phyloP scores from a whole-genome alignment of 1,140 invertebrate genomes.

The Ericerus pela region DNA sequence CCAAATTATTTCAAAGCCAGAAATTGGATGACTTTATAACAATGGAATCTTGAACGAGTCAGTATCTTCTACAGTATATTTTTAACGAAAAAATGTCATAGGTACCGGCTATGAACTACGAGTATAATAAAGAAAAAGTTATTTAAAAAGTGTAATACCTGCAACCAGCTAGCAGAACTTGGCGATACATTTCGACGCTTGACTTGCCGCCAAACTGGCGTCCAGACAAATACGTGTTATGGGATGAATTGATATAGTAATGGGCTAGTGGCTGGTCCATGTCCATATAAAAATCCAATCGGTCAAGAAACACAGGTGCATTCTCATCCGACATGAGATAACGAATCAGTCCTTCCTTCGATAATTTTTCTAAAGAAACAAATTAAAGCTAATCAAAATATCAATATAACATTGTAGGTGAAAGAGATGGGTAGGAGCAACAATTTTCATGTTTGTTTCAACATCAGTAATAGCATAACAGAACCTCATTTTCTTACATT shows the following conservation, averaged over 20 bases:
- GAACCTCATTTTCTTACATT: no score
- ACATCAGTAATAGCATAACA: no score
- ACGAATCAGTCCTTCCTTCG: conserved; percentile 86
- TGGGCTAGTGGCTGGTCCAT: conserved; percentile 97
- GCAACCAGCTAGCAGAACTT: conserved; percentile 88
- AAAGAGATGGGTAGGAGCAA: no score
- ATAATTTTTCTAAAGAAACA: conserved; percentile 45
- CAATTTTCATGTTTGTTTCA: no score
- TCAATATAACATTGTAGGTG: no score
- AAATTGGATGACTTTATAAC: no score
- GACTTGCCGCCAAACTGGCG: conserved; percentile 95
- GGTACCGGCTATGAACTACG: not conserved
- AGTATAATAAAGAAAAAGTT: not conserved
- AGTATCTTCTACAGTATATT: no score
- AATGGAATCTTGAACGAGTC: no score
- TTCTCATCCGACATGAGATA: conserved; percentile 99
- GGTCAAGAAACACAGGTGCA: conserved; percentile 93
- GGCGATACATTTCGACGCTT: conserved; percentile 96
- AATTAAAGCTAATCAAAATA: no score
- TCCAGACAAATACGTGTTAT: conserved; percentile 95
- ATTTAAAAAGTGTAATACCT: conserved; percentile 37
- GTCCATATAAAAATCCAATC: conserved; percentile 93
- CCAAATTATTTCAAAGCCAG: no score
- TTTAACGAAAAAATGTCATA: no score
- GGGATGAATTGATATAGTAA: conserved; percentile 99